Evolutionary conservation across 2,113 vertebrate species (phyloP), one percentile per base, ranked within the genome.

Genomic region (Loxodonta africana): DNA sequence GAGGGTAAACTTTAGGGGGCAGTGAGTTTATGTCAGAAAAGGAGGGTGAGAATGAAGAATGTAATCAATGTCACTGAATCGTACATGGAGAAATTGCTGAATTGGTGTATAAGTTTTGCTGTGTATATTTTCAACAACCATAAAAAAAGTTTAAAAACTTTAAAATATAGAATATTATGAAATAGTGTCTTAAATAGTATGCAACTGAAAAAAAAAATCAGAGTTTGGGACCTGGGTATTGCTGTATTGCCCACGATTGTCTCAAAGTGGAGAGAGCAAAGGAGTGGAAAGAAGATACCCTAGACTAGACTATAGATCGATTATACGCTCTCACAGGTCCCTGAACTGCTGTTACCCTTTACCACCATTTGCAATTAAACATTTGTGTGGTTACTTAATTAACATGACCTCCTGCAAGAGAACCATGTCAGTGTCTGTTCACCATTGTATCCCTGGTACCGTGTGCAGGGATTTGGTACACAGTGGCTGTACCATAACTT

Each of bases 311-410:
- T 18, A 8, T 71, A 83, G 83, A 46, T 46, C 0, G 2, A 0
- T 11, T 1, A 23, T 0, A 4, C 12, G 14, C 6, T 17, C 30
- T 7, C 51, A 18, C 33, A 12, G 73, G 11, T 23, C 11, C 74
- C 5, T 2, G 10, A 33, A 26, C 51, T 23, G 25, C 20, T 15
- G 6, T 15, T 23, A 4, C 53, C 26, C 46, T 87, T 41, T 20
- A 3, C 37, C 69, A 20, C 63, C 73, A 53, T 8, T 0, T 48
- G 67, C 30, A 83, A 46, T 12, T 3, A 48, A 3, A 83, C 15
- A 30, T 57, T 0, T 1, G 3, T 21, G n/a, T 37, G 77, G 57
- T 15, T 5, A 4, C 1, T 9, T n/a, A 37, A 1, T 8, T 6
- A 37, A 1, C 1, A 2, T 5, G 18, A 30, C 23, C 46, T 48